Evolutionary conservation across 2,113 vertebrate genomes (phyloP), one percentile per base, ranked within the genome.

Genomic region (Corynorhinus townsendii): DNA sequence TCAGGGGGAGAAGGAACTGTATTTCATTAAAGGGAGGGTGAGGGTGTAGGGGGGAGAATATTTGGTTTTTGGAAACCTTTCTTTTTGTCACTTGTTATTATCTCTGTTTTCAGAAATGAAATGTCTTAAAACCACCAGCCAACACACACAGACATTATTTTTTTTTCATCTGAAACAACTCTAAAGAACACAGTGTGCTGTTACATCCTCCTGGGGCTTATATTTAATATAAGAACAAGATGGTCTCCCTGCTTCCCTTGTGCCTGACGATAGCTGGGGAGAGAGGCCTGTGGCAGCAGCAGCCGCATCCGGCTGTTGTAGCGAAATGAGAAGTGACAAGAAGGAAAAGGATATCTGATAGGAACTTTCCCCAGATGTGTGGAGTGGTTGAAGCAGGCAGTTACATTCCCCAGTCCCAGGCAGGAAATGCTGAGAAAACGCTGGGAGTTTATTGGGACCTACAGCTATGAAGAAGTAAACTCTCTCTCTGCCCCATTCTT

Each of bases 211-310:
- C 90, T 90, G 95, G 95, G 96, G 95, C 95, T 96, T 90, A 95
- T 96, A 96, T 90, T 96, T 97, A 97, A 94, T 97, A 96, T 95
- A 68, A 93, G 90, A 97, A 97, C 93, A 96, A 90, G 90, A 84
- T 81, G 88, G 93, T 90, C 77, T 95, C 92, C 72, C 85, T 68
- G 79, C 93, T 83, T 89, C 43, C 35, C 92, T 71, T 7, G 85
- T 76, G 88, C 92, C 88, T 92, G 54, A 88, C 68, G 43, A 30
- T 26, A 90, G 47, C 72, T 71, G 81, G 17, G 56, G 92, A 95
- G 73, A 95, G 79, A 95, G 79, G 71, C 75, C 45, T 0, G 2
- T 38, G 87, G 89, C 81, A 30, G 81, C 20, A 76, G 80, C 73
- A 92, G 90, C 40, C 62, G 66, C 88, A 38, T 94, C 82, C 3